phyloP scores from a whole-genome alignment of 2,113 vertebrate genomes.

The Brachionichthys hirsutus region DNA sequence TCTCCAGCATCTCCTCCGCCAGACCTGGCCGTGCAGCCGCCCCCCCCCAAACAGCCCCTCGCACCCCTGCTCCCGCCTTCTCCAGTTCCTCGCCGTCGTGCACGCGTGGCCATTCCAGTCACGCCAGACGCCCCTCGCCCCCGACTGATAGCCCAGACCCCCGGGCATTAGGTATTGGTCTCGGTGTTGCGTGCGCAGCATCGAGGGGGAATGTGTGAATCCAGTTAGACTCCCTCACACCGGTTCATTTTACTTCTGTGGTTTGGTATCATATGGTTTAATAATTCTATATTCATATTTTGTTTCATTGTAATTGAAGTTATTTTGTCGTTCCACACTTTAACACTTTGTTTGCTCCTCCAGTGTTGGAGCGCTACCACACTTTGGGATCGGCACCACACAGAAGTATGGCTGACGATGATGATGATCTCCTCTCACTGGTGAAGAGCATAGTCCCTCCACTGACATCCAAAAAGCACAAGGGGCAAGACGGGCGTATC shows the following conservation, averaged over 20 bases:
- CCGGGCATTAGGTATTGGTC: conserved; percentile 80
- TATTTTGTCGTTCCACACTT: background rate
- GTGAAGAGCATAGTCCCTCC: conserved; percentile 88
- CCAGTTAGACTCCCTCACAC: background rate
- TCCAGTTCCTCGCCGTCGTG: conserved; percentile 41
- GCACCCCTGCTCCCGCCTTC: conserved; percentile 51
- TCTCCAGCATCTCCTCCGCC: conserved; percentile 79
- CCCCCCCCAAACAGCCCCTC: conserved; percentile 55
- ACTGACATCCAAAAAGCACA: conserved; percentile 87
- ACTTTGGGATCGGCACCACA: conserved; percentile 73
- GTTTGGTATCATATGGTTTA: background rate
- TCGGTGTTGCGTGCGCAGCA: conserved; percentile 12
- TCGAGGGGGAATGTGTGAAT: conserved; percentile 12
- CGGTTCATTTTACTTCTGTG: conserved; percentile 1
- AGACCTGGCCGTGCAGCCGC: conserved; percentile 59
- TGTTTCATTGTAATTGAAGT: background rate
- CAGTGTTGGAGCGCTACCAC: conserved; percentile 86
- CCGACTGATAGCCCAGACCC: conserved; percentile 64
- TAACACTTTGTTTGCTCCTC: conserved; percentile 58
- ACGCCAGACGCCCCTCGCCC: conserved; percentile 33
- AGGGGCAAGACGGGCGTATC: conserved; percentile 93
- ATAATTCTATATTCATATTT: background rate
- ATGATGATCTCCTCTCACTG: conserved; percentile 80
- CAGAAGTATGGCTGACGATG: conserved; percentile 86
- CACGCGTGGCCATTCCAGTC: conserved; percentile 28